Conservation (phyloP, 2,113 vertebrate species). For the Sarotherodon lohbergeri region DNA sequence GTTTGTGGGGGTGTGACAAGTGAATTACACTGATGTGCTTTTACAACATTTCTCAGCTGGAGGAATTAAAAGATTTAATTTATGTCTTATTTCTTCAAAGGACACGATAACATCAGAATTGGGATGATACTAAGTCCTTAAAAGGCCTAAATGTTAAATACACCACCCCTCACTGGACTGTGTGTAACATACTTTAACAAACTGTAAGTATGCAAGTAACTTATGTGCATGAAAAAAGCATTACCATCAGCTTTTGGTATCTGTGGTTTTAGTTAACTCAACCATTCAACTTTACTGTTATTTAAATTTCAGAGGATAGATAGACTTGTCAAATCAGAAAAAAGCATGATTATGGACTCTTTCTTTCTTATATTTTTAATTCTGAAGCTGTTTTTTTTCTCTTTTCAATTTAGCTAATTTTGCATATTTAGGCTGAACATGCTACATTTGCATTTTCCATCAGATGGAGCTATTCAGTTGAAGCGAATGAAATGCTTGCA, state of each 20-base stretch:
- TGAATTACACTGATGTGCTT: background rate
- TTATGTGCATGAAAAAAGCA: background rate
- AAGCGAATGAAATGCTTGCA: background rate
- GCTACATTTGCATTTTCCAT: background rate
- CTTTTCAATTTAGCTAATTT: background rate
- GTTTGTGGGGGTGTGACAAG: accelerated
- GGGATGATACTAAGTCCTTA: background rate
- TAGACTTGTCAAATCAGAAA: background rate
- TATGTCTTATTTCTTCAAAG: background rate
- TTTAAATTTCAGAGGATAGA: background rate
- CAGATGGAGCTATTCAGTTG: background rate
- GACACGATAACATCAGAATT: accelerated
- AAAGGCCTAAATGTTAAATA: background rate
- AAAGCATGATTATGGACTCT: background rate
- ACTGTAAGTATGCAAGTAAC: background rate
- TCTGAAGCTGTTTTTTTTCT: background rate
- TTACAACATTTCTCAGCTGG: background rate
- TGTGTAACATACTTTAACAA: background rate
- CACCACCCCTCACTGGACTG: background rate
- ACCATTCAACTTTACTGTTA: background rate
- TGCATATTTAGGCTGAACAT: background rate
- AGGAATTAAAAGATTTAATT: background rate
- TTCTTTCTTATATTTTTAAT: background rate
- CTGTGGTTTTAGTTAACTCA: background rate
- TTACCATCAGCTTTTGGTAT: background rate